Evolutionary conservation across 2,888 invertebrate genomes (phyloP).

Genomic region (Idaea straminata): DNA sequence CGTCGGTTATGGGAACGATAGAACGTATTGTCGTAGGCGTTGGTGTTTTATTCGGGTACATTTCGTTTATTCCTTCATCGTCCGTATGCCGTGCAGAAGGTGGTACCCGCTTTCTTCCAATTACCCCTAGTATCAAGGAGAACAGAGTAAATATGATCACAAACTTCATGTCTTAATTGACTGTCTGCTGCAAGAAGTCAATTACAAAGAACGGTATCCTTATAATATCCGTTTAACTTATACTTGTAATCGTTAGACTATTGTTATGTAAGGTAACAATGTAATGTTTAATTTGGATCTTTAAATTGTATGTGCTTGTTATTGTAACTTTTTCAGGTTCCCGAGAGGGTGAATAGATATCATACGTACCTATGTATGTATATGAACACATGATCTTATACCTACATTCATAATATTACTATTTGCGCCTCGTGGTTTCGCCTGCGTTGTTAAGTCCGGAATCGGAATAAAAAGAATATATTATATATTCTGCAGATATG

Average conservation of each 20-base stretch:
- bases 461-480: too few species aligned
- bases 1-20: constrained; percentile 38
- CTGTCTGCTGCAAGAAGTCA: neutral
- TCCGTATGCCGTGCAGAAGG: neutral
- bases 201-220: neutral
- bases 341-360: neutral
- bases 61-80: neutral
- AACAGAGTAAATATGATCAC: neutral
- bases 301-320: neutral
- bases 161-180: neutral
- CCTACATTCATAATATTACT: too few species aligned
- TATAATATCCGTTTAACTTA: neutral
- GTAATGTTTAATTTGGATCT: neutral
- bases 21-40: constrained; percentile 31
- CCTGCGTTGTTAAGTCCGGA: too few species aligned
- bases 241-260: neutral
- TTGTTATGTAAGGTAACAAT: neutral
- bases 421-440: too few species aligned
- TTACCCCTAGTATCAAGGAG: neutral
- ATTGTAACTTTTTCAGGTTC: neutral
- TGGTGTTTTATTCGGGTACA: neutral
- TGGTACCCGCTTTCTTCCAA: neutral
- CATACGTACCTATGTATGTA: neutral
- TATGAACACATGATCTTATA: too few species aligned
- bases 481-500: too few species aligned